phyloP scores from a whole-genome alignment of 2,888 invertebrate species.

The Aspidiotus destructor region DNA sequence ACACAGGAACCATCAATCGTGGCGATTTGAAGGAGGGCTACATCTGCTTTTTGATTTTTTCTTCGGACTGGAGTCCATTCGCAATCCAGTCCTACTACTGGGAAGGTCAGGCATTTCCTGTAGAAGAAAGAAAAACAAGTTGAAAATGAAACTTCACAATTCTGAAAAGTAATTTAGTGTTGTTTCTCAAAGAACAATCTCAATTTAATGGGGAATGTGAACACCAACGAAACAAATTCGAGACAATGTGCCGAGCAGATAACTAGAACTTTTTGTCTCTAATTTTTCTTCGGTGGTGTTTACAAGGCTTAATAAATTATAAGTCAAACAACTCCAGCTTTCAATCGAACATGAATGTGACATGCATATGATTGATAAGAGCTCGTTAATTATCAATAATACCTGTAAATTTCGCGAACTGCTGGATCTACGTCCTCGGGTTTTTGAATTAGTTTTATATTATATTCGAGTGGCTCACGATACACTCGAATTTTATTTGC shows the following conservation, averaged over 20 bases:
- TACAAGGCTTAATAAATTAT: no score
- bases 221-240: no score
- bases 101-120: slow-evolving; percentile 17
- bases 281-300: no score
- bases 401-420: slow-evolving; percentile 19
- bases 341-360: neutral
- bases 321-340: no score
- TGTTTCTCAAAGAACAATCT: neutral
- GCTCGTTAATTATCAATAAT: neutral
- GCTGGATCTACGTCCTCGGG: slow-evolving; percentile 12
- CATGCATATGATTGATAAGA: neutral
- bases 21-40: slow-evolving; percentile 23
- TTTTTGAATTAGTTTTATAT: slow-evolving; percentile 17
- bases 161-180: no score
- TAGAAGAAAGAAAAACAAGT: neutral
- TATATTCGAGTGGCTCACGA: neutral
- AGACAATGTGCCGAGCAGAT: no score
- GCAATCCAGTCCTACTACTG: slow-evolving; percentile 23
- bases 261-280: no score
- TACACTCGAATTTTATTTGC: neutral
- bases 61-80: slow-evolving; percentile 18
- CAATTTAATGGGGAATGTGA: no score
- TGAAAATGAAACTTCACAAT: no score
- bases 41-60: slow-evolving; percentile 25
- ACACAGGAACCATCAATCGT: slow-evolving; percentile 20